Evolutionary conservation across 2,888 invertebrate species (phyloP).

Genomic region (Heteromurus nitidus): DNA sequence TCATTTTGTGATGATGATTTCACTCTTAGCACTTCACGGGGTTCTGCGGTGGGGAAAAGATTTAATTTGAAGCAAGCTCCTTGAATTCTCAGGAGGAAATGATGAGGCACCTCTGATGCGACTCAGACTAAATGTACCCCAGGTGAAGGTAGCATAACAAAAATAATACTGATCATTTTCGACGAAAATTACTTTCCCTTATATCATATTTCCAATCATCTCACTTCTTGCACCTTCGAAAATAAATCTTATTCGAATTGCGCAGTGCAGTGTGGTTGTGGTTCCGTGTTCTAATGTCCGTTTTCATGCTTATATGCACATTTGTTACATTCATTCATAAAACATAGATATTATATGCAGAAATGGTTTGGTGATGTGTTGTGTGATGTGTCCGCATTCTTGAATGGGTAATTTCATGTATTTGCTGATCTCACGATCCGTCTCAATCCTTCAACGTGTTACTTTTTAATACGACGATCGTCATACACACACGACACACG

Average conservation of each 20-base stretch:
- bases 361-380: background rate
- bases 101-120: too few species aligned
- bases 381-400: slow-evolving; percentile 49
- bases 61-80: too few species aligned
- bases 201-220: slow-evolving; percentile 42
- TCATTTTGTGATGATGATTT: too few species aligned
- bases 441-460: background rate
- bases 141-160: too few species aligned
- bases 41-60: too few species aligned
- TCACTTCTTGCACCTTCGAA: background rate
- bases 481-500: too few species aligned
- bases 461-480: background rate
- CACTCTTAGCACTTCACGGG: too few species aligned
- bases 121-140: too few species aligned
- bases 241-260: too few species aligned
- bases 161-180: slow-evolving; percentile 41
- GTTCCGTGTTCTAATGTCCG: slow-evolving; percentile 27
- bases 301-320: background rate
- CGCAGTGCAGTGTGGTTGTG: too few species aligned
- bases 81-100: too few species aligned
- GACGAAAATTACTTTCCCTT: slow-evolving; percentile 50
- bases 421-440: slow-evolving; percentile 9
- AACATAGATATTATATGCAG: background rate
- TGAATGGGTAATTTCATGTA: background rate
- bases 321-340: background rate